Base-by-base conservation (phyloP, 2,797 vertebrate genomes). In the Sylvia borin region DNA sequence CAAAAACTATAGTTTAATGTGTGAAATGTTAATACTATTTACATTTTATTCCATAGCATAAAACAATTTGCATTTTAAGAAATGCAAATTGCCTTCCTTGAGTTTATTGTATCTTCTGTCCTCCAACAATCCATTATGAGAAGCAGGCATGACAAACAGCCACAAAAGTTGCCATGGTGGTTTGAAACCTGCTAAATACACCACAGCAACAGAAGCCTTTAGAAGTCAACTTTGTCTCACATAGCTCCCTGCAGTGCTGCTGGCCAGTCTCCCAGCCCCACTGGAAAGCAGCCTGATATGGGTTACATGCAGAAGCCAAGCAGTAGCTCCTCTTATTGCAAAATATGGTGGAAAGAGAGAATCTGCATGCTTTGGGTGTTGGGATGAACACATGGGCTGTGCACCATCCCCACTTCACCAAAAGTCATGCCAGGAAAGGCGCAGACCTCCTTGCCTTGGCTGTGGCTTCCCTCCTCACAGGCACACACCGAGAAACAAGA, bases 361-460 rank as follows among this genome's bases (percentile, higher is more conserved):
- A 11, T 40, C 3, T 67, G 22, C 1, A 0, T 11, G 5, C 17
- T 19, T 4, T 16, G 19, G 10, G 20, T n/a, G 3, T 8, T 84
- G 58, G 50, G 40, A 62, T 3, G 10, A 50, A 24, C 24, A 25
- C 13, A 5, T 9, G 58, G 38, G 4, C 27, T 60, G 48, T 55
- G 48, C 17, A 20, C 26, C 40, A n/a, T 18, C 15, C 34, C n/a
- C 54, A 68, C 18, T 45, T 68, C 38, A 16, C 58, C 58, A 74
- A 64, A 72, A 45, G 27, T 74, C 72, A 29, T 19, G 47, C 16
- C 2, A 9, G 25, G 36, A 88, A 66, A 13, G 47, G 31, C 21
- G 13, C 26, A 77, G 40, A 70, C 21, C 51, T 43, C 9, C 22
- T 81, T 5, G 1, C 60, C 55, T 73, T 53, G 76, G 22, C 42